Percentiles rank a stretch among this genome's conserved stretches.
Conservation (phyloP, 2,888 invertebrate species). For the Lepidocyrtoides sp. region DNA sequence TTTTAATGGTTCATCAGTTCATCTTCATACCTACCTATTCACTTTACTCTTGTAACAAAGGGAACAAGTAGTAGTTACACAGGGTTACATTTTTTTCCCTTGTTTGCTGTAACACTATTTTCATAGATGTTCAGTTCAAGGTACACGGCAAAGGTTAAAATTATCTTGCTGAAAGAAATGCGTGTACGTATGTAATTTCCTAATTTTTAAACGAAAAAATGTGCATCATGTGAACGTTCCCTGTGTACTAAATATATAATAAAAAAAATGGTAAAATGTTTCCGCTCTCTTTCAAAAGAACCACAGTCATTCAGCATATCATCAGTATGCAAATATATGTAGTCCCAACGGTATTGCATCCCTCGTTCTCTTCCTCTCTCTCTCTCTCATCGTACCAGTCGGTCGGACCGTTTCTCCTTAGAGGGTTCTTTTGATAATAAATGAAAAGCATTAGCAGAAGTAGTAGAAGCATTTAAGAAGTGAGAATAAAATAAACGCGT, state of each 20-base stretch:
- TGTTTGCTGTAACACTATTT: too few relatives aligned
- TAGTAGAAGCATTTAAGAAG: background rate
- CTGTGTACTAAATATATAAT: too few relatives aligned
- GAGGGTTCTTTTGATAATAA: background rate
- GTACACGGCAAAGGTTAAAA: too few relatives aligned
- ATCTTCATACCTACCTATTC: background rate
- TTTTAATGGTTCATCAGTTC: slow-evolving; percentile 11
- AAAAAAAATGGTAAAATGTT: too few relatives aligned
- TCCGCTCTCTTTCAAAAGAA: background rate
- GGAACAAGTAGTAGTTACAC: too few relatives aligned
- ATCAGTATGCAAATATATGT: background rate
- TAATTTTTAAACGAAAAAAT: too few relatives aligned
- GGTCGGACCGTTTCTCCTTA: background rate
- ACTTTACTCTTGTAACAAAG: slow-evolving; percentile 14
- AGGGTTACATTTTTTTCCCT: too few relatives aligned
- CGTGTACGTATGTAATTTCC: too few relatives aligned
- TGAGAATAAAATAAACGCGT: slow-evolving; percentile 10
- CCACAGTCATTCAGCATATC: background rate
- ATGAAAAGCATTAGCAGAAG: background rate
- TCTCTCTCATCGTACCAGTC: background rate
- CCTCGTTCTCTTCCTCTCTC: too few relatives aligned
- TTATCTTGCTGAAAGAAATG: too few relatives aligned
- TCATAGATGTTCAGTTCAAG: too few relatives aligned
- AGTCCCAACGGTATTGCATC: background rate
- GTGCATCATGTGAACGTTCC: too few relatives aligned